Base-by-base conservation (phyloP, 2,113 vertebrate species). In the Symphodus melops region DNA sequence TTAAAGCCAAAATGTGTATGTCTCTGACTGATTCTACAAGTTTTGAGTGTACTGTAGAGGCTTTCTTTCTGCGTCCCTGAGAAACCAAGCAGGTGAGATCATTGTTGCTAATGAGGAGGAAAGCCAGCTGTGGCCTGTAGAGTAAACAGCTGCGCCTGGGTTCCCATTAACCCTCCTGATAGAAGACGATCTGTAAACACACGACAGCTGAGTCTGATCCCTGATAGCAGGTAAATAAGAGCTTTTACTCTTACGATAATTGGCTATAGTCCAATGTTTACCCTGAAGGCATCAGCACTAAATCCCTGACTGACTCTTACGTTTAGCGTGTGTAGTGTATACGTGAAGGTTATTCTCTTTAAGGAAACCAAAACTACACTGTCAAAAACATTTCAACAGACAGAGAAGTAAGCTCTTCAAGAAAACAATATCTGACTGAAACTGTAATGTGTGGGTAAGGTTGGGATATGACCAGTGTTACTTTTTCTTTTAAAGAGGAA, bases 81-180 rank as follows among this genome's bases (percentile, higher is more conserved):
- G 65, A 67, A 53, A 68, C 55, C 12, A 55, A 23, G 28, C 1
- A 4, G 2, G 23, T 53, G 19, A 74, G 7, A 12, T 51, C 25
- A 60, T 33, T 3, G 25, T 1, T 36, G 64, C 49, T 71, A 7
- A 51, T 71, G 25, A n/a, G 13, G 2, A 23, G 41, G 65, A n/a
- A 16, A 75, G 28, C 28, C 21, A 53, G 33, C 14, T 51, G 57
- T 23, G 37, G 25, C 25, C 67, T 54, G 5, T 12, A 11, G 84
- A 72, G 76, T 59, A n/a, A 78, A 71, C 8, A 7, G 73, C 9
- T 66, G 42, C 61, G 82, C 69, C 65, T 9, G 69, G 61, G 70
- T n/a, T n/a, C 77, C 46, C 83, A 76, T 85, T 73, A 88, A 36
- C 28, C n/a, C 52, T 48, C 23, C 51, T 66, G 51, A 54, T 10